These are phyloP conservation scores for Aphelenchoides avenae DNA, from an alignment of 1,140 invertebrate genomes.

Conservation along the genomic window DNA sequence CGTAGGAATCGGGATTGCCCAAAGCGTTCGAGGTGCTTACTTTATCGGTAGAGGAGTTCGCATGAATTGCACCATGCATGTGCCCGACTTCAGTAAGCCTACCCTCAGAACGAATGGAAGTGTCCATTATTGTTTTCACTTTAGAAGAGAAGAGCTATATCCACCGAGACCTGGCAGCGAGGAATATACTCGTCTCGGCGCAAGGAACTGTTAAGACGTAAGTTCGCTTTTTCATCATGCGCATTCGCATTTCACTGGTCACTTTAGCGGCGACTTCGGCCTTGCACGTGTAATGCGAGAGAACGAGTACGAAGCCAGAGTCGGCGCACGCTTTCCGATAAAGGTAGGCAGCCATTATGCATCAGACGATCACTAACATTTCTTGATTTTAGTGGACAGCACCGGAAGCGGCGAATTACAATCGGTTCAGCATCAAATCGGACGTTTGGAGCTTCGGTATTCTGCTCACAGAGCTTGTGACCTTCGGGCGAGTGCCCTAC, in stretches of 20 bases:
- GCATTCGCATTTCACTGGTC: too few species aligned
- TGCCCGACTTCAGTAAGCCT: too few species aligned
- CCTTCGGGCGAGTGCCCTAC: constrained; percentile 95
- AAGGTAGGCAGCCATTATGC: too few species aligned
- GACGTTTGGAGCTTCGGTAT: constrained; percentile 99
- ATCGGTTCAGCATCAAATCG: constrained; percentile 98
- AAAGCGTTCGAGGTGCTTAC: constrained; percentile 16
- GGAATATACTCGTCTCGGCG: constrained; percentile 74
- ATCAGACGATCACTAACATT: too few species aligned
- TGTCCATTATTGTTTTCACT: too few species aligned
- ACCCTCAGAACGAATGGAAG: too few species aligned
- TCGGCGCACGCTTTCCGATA: constrained; percentile 88
- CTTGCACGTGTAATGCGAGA: constrained; percentile 95
- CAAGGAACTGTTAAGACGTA: constrained; percentile 82
- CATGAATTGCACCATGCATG: too few species aligned
- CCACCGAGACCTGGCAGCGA: constrained; percentile 83
- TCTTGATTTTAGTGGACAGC: constrained; percentile 98
- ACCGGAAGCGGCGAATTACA: constrained; percentile 95
- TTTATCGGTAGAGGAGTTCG: too few species aligned
- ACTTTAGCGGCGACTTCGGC: constrained; percentile 94
- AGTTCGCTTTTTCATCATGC: too few species aligned
- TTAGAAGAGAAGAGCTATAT: constrained; percentile 88
- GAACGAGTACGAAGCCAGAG: constrained; percentile 95
- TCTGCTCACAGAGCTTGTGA: constrained; percentile 91
- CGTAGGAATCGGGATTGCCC: too few species aligned